Evolutionary conservation across 2,113 vertebrate species (phyloP).

Genomic region (Plectropomus leopardus): DNA sequence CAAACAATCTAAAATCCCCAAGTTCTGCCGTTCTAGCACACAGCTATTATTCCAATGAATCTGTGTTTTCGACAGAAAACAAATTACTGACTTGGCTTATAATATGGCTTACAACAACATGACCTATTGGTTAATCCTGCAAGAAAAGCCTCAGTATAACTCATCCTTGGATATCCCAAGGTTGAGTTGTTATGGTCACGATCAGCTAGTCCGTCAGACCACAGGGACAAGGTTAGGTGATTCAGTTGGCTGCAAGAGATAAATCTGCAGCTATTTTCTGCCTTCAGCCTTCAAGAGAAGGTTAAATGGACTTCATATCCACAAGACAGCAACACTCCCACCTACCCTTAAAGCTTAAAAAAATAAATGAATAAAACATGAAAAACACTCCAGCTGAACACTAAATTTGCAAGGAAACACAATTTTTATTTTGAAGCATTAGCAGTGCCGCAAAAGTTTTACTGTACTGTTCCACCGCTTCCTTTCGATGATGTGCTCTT

Average conservation of each 20-base stretch:
- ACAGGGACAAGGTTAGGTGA: conserved; percentile 57
- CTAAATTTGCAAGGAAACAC: conserved; percentile 10
- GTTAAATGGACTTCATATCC: conserved; percentile 31
- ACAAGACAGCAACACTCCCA: not conserved
- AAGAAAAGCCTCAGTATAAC: not conserved
- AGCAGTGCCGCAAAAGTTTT: not conserved
- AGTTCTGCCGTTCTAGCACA: not conserved
- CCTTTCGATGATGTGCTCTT: not conserved
- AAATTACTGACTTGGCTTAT: not conserved
- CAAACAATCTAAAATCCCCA: not conserved
- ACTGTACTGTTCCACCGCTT: not conserved
- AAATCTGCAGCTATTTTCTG: conserved; percentile 19
- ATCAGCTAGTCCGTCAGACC: conserved; percentile 40
- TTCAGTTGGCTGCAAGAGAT: conserved; percentile 46
- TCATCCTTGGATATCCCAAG: conserved; percentile 49
- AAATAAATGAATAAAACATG: conserved; percentile 13
- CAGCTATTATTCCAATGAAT: not conserved
- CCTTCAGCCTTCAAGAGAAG: conserved; percentile 35
- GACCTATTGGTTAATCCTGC: conserved; percentile 3
- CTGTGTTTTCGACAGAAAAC: not conserved
- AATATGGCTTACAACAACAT: conserved; percentile 1
- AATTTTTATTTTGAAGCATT: not conserved
- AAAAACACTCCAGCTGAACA: not conserved
- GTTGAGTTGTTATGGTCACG: conserved; percentile 43
- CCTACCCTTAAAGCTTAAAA: conserved; percentile 3